These are phyloP conservation scores for Glaucomys volans DNA, from an alignment of 2,113 vertebrate species.

Conservation along the genomic window DNA sequence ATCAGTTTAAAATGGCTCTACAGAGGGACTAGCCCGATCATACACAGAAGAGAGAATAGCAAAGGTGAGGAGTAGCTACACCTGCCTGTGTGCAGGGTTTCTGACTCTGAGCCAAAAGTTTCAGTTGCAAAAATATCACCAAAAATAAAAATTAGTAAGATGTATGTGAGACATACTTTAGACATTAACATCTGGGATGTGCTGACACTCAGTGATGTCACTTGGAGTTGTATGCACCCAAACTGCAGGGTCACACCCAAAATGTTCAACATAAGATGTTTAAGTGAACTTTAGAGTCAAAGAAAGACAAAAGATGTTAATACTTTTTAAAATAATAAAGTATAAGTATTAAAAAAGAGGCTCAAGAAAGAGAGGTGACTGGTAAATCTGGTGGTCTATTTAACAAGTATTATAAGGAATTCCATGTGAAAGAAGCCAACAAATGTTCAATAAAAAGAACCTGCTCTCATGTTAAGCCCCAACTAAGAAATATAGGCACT, in stretches of 20 bases:
- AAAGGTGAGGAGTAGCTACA: not conserved
- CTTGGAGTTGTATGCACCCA: not conserved
- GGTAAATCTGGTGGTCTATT: not conserved
- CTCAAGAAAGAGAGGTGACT: not conserved
- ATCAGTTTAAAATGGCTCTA: not conserved
- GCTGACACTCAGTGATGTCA: not conserved
- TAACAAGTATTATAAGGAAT: not conserved
- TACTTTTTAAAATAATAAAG: not conserved
- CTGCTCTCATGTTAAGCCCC: not conserved
- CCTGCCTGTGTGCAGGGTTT: not conserved
- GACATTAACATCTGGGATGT: not conserved
- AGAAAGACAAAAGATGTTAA: not conserved
- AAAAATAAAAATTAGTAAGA: not conserved
- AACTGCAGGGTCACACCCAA: not conserved
- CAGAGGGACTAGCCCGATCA: not conserved
- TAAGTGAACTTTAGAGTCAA: slow-evolving; percentile 16
- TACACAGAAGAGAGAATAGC: too few relatives aligned
- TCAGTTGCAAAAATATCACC: not conserved
- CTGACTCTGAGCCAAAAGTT: not conserved
- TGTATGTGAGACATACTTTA: not conserved
- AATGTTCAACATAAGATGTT: not conserved
- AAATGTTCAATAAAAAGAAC: not conserved
- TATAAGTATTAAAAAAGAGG: slow-evolving; percentile 6
- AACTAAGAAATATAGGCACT: not conserved
- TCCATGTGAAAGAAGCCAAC: not conserved